phyloP scores from a whole-genome alignment of 1,140 invertebrate genomes.

The Rhagoletis pomonella region DNA sequence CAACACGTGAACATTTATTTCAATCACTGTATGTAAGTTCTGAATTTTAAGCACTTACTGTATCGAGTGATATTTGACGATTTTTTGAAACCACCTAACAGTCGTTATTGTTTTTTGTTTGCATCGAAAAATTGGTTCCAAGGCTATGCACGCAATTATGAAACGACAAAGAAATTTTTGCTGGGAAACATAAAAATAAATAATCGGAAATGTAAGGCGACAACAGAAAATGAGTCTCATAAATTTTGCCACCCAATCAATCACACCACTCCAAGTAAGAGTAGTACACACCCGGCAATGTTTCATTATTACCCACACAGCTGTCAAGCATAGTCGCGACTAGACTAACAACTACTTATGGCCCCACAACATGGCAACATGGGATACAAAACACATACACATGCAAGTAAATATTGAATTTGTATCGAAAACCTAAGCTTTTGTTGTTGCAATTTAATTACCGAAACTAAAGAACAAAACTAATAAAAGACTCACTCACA shows the following conservation, averaged over 20 bases:
- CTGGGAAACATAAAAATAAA: not conserved
- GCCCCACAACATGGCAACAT: not conserved
- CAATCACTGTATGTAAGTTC: too few relatives aligned
- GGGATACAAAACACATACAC: not conserved
- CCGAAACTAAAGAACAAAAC: not conserved
- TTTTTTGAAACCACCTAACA: too few relatives aligned
- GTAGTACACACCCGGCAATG: too few relatives aligned
- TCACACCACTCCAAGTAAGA: not conserved
- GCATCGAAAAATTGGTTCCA: not conserved
- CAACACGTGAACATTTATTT: too few relatives aligned
- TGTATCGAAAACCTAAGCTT: not conserved
- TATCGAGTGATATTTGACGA: too few relatives aligned
- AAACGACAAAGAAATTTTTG: constrained; percentile 11
- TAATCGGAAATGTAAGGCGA: not conserved
- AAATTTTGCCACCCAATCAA: constrained; percentile 22
- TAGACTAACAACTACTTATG: too few relatives aligned
- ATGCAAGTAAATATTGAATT: not conserved
- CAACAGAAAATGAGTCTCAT: constrained; percentile 6
- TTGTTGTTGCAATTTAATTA: constrained; percentile 27
- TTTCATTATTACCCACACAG: too few relatives aligned
- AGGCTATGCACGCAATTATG: not conserved
- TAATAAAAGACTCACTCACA: not conserved
- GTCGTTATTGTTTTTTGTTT: too few relatives aligned
- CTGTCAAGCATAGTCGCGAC: too few relatives aligned
- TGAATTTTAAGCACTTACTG: too few relatives aligned